Evolutionary conservation across 2,113 vertebrate genomes (phyloP).

Genomic region (Gadus macrocephalus): DNA sequence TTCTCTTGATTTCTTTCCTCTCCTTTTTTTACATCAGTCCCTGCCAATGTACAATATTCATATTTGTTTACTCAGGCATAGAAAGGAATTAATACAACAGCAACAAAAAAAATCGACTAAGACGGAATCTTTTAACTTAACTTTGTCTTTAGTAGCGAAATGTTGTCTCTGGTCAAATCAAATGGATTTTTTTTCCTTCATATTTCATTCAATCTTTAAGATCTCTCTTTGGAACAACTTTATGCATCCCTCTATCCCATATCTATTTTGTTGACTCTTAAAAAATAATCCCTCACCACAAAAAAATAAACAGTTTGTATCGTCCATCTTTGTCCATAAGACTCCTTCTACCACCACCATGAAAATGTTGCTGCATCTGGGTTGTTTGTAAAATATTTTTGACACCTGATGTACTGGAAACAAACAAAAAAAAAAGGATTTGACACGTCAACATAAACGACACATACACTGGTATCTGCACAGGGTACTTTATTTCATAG

Average conservation of each 20-base stretch:
- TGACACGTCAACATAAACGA: constrained; percentile 64
- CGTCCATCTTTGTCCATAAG: constrained; percentile 48
- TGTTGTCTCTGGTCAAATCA: constrained; percentile 82
- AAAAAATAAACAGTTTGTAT: constrained; percentile 14
- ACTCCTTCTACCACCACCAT: constrained; percentile 49
- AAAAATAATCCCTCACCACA: constrained; percentile 23
- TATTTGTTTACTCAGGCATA: constrained; percentile 91
- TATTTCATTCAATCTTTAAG: constrained; percentile 77
- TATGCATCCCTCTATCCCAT: constrained; percentile 75
- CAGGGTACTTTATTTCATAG: constrained; percentile 78
- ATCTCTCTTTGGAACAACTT: constrained; percentile 82
- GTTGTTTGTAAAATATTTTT: constrained; percentile 82
- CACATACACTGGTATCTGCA: constrained; percentile 73
- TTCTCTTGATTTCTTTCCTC: constrained; percentile 23
- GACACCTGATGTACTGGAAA: constrained; percentile 80
- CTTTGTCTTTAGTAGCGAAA: constrained; percentile 84
- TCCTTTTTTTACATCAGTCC: constrained; percentile 33
- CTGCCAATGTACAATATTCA: constrained; percentile 83
- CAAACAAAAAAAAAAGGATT: constrained; percentile 56
- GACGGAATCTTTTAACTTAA: constrained; percentile 78
- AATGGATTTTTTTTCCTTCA: constrained; percentile 74
- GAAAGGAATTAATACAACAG: constrained; percentile 80
- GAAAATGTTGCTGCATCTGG: constrained; percentile 72
- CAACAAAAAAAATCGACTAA: constrained; percentile 48
- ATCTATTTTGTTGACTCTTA: constrained; percentile 75